Conservation (phyloP, 1,140 invertebrate genomes). For the Trichomalopsis sarcophagae region DNA sequence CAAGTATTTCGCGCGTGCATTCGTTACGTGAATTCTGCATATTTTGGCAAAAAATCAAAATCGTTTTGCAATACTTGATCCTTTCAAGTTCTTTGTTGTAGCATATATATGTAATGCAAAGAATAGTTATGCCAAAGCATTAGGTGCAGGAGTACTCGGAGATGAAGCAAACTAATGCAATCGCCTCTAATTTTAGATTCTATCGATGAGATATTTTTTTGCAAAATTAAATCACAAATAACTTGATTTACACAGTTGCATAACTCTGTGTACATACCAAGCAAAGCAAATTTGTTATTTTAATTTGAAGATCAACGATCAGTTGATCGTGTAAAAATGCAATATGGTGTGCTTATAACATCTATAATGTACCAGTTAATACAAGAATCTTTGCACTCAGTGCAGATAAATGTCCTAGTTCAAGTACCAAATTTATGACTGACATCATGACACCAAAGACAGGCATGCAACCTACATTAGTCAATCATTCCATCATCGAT, state of each 20-base stretch:
- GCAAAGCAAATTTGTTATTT: background rate
- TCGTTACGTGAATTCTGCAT: background rate
- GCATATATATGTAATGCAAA: slow-evolving; percentile 4
- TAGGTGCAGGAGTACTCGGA: background rate
- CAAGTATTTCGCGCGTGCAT: background rate
- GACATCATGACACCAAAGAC: slow-evolving; percentile 14
- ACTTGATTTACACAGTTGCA: background rate
- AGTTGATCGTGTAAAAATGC: background rate
- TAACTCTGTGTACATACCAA: background rate
- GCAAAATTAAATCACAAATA: background rate
- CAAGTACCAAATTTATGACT: slow-evolving; percentile 14
- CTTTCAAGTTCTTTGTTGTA: background rate
- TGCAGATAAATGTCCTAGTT: slow-evolving; percentile 2
- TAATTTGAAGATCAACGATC: background rate
- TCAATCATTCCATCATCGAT: slow-evolving; percentile 14
- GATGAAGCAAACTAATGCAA: slow-evolving; percentile 25
- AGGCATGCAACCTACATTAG: background rate
- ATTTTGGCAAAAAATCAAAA: slow-evolving; percentile 36
- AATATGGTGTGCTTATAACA: background rate
- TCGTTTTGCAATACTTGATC: slow-evolving; percentile 14
- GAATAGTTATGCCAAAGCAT: slow-evolving; percentile 1
- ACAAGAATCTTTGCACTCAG: background rate
- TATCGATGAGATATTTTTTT: background rate
- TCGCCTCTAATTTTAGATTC: slow-evolving; percentile 1
- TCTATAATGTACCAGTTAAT: background rate